Base-by-base conservation (phyloP, 2,797 vertebrate genomes). In the Setipinna tenuifilis region DNA sequence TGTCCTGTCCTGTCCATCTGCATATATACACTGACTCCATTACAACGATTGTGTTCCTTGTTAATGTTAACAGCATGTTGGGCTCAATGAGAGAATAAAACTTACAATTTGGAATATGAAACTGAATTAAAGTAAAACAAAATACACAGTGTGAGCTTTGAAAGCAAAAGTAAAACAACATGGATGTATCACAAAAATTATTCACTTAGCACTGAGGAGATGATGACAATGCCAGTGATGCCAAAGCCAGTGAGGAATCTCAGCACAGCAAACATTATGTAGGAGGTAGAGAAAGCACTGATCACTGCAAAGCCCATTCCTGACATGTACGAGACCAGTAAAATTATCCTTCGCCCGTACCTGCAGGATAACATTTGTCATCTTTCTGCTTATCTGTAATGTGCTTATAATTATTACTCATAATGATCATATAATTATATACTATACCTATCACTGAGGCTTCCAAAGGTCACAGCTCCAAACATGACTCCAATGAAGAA, bases 401-500 rank as follows among this genome's bases (percentile, higher is more conserved):
- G 31, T 41, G 28, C 3, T 23, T 65, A 25, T n/a, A 61, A 62
- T n/a, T 25, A 9, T 62, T 25, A n/a, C 6, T 62, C 21, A 62
- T 23, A n/a, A 62, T n/a, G n/a, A 62, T 68, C n/a, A 25, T 28
- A 11, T 71, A 71, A 71, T 23, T 2, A 25, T 9, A 62, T 4
- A 17, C 62, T 17, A 6, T 84, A 95, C 95, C 93, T 94, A 90
- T 95, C 95, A 89, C 95, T 95, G 59, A 96, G 90, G 88, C 88
- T 94, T 62, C 95, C 95, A 91, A 94, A 95, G 3, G 93, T 48
- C 28, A 93, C 90, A 0, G 95, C 93, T 87, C 95, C 95, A 12
- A 86, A 58, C 95, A 96, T 96, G 16, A 96, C 93, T 3, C 95
- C 95, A 12, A 93, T 71, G 50, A 96, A 96, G 83, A 96, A 96